phyloP scores from a whole-genome alignment of 2,888 invertebrate species.

The Agelastica alni region DNA sequence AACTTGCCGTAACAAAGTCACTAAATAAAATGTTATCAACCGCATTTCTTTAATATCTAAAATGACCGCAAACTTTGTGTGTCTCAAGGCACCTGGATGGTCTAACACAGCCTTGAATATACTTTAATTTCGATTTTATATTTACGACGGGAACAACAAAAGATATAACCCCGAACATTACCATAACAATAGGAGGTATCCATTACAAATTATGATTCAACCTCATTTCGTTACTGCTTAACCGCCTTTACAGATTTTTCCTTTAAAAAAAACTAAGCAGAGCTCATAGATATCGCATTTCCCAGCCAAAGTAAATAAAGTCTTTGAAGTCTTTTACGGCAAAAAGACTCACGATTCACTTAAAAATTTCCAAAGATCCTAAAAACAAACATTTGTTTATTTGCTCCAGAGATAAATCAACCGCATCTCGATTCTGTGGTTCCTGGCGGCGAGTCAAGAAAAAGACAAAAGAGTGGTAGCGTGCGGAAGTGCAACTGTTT shows the following conservation, averaged over 20 bases:
- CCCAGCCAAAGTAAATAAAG: slow-evolving; percentile 14
- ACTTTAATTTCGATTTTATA: too few species aligned
- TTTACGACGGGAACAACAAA: too few species aligned
- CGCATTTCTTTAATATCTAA: too few species aligned
- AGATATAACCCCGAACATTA: too few species aligned
- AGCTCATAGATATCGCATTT: background rate
- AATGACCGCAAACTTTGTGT: too few species aligned
- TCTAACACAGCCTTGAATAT: too few species aligned
- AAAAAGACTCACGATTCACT: slow-evolving; percentile 10
- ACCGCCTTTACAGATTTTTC: slow-evolving; percentile 2
- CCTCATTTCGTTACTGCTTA: background rate
- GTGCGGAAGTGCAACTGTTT: slow-evolving; percentile 6
- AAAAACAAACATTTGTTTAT: slow-evolving; percentile 12
- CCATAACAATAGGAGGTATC: too few species aligned
- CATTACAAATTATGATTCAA: too few species aligned
- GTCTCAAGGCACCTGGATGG: too few species aligned
- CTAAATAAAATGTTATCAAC: too few species aligned
- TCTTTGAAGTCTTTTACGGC: slow-evolving; percentile 10
- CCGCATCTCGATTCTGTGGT: background rate
- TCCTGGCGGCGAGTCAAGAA: background rate
- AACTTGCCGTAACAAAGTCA: too few species aligned
- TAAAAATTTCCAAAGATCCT: slow-evolving; percentile 15
- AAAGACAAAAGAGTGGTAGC: slow-evolving; percentile 8
- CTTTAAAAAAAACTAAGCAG: background rate
- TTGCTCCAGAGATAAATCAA: slow-evolving; percentile 7